Percentiles rank a stretch among this genome's conserved stretches.
phyloP scores from a whole-genome alignment of 2,888 invertebrate genomes.

The Rapana venosa region DNA sequence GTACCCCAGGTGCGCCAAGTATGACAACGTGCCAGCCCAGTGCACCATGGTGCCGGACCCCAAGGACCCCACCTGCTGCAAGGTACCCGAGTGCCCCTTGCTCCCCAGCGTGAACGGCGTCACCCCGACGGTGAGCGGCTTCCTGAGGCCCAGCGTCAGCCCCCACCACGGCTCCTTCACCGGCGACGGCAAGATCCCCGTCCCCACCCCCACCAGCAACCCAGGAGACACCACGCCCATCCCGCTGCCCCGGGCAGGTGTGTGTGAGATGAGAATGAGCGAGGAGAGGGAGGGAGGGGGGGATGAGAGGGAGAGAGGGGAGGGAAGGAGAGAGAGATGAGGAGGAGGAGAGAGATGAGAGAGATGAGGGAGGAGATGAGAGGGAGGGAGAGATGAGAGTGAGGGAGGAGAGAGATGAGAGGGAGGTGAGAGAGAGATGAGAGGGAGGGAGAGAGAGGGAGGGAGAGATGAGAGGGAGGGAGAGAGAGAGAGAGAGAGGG shows the following conservation, averaged over 20 bases:
- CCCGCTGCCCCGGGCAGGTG: slow-evolving; percentile 32
- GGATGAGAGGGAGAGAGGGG: background rate
- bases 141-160: slow-evolving; percentile 23
- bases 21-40: slow-evolving; percentile 58
- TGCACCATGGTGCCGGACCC: slow-evolving; percentile 62
- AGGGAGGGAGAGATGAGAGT: no score
- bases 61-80: slow-evolving; percentile 60
- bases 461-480: no score
- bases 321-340: background rate
- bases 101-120: background rate
- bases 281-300: background rate
- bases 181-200: slow-evolving; percentile 36
- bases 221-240: slow-evolving; percentile 34
- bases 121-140: slow-evolving; percentile 25
- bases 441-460: no score
- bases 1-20: slow-evolving; percentile 58
- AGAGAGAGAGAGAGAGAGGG: no score
- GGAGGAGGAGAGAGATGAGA: background rate
- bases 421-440: no score
- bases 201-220: slow-evolving; percentile 29
- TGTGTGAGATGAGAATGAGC: background rate
- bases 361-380: no score
- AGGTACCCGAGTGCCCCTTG: slow-evolving; percentile 57
- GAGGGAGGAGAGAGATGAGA: no score
- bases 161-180: slow-evolving; percentile 30